phyloP scores from a whole-genome alignment of 2,888 invertebrate genomes.

The Plebejus argus region DNA sequence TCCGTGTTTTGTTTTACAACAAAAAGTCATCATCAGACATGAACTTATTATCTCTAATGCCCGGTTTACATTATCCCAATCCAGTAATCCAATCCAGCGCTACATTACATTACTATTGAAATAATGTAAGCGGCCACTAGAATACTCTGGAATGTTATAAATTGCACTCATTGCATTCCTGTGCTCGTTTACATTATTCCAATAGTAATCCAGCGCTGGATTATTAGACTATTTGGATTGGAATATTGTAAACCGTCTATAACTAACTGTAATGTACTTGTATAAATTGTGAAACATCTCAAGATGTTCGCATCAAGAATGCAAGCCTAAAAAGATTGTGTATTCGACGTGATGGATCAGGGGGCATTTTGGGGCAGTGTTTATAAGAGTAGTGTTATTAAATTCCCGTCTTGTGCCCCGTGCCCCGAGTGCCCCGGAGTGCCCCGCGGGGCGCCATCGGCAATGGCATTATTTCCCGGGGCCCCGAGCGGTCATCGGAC shows the following conservation, averaged over 20 bases:
- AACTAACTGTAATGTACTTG: background rate
- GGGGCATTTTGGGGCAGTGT: conserved; percentile 38
- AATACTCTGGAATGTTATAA: no score
- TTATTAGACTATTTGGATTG: no score
- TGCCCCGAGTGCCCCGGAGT: conserved; percentile 64
- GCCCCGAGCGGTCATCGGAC: conserved; percentile 65
- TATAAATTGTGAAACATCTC: background rate
- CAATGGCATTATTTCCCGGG: conserved; percentile 71
- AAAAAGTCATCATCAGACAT: no score
- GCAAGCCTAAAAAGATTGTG: conserved; percentile 1
- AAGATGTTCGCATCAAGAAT: conserved; percentile 32
- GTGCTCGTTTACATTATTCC: background rate
- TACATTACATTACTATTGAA: no score
- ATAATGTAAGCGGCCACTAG: no score
- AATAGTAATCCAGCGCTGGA: no score
- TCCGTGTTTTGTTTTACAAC: no score
- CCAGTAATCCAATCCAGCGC: no score
- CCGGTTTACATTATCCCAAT: no score
- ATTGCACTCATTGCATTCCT: no score
- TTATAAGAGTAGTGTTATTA: conserved; percentile 64
- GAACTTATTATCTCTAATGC: no score
- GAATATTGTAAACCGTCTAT: no score
- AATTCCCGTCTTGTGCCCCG: conserved; percentile 70
- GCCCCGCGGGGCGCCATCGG: conserved; percentile 72
- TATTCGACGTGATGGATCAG: conserved; percentile 35